Evolutionary conservation across 2,113 vertebrate species (phyloP).

Genomic region (Chaetura pelagica): DNA sequence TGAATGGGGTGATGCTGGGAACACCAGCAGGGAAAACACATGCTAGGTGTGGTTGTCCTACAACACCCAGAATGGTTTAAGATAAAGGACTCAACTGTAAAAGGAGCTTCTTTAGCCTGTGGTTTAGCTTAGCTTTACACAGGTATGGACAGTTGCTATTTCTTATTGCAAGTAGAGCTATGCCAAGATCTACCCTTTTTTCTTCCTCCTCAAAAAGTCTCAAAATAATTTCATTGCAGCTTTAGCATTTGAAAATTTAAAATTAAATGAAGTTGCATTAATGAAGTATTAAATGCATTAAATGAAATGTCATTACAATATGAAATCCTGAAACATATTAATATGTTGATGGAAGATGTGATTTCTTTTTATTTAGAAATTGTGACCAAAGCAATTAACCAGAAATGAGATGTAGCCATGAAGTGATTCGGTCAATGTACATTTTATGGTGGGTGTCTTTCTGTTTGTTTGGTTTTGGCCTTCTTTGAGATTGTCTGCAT

Average conservation of each 20-base stretch:
- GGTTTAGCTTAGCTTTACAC: not conserved
- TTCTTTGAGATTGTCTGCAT: not conserved
- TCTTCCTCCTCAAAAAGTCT: not conserved
- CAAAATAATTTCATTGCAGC: not conserved
- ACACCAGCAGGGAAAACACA: not conserved
- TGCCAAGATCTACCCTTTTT: not conserved
- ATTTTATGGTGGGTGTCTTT: not conserved
- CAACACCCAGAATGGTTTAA: not conserved
- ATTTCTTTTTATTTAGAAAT: not conserved
- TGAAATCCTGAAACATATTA: not conserved
- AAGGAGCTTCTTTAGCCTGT: not conserved
- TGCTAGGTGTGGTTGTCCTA: not conserved
- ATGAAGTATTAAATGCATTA: not conserved
- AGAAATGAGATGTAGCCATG: not conserved
- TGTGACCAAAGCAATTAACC: not conserved
- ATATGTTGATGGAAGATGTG: not conserved
- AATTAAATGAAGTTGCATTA: not conserved
- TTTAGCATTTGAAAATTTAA: not conserved
- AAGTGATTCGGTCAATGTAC: not conserved
- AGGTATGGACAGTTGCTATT: not conserved
- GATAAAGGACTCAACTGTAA: not conserved
- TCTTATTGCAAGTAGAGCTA: not conserved
- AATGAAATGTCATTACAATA: not conserved
- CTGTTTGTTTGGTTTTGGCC: not conserved
- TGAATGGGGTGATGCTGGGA: not conserved